Base-by-base conservation (phyloP, 1,140 invertebrate species). In the Bombus impatiens region DNA sequence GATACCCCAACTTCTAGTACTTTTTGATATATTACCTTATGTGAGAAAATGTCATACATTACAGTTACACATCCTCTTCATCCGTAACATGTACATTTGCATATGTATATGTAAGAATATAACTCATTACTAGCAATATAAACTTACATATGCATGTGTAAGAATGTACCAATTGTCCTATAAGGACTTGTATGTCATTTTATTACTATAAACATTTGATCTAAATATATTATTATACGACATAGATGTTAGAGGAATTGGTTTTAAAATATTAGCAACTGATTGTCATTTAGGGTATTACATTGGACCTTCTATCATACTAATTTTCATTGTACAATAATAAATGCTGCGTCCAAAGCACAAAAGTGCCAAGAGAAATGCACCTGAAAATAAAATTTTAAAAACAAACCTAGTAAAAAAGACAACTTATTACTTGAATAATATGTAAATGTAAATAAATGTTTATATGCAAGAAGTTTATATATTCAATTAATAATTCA, bases 271-370 rank as follows among this genome's bases (percentile, higher is more conserved):
- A 82, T 80, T 84, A 85, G 59, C 71, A 72, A 78, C 62, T 84
- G 68, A 84, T 87, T 57, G 78, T 86, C 68, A 35, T 82, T 82
- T 78, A 78, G 78, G 83, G 81, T 86, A 94, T 92, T 96, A 97
- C 96, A 97, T 97, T 42, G 97, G 97, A 85, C 97, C 97, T 93
- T 98, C 98, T 92, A 98, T 98, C 81, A 96, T 95, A 95, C 98
- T 98, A 67, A 98, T 97, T 96, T 98, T 98, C 96, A 99, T 98
- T 76, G 97, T 97, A 95, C 97, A 98, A 95, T 98, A 98, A 95
- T 98, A 98, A 88, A 98, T 95, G 91, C 98, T 97, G 90, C 98
- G 97, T 83, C 96, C 96, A 81, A 98, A 96, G 72, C 98, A 96
- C 68, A 98, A 93, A 35, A 98, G 92, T 25, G 97, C 96, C 79